Conservation (phyloP, 2,113 vertebrate genomes). For the Sus scrofa region DNA sequence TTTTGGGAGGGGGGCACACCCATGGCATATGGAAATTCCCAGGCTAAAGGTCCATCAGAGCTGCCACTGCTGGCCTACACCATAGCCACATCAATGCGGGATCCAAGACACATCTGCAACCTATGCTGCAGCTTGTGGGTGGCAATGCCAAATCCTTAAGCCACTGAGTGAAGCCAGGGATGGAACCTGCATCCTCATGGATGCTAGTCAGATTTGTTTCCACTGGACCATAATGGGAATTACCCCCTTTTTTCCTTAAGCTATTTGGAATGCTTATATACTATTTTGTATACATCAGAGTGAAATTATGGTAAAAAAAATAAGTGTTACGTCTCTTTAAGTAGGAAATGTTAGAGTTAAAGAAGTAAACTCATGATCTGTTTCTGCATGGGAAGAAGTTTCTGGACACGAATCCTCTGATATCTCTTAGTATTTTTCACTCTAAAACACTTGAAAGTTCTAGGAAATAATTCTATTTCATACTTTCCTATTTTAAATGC, state of each 20-base stretch:
- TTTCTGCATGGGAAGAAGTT: background rate
- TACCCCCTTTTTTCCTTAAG: background rate
- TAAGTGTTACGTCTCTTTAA: slow-evolving; percentile 9
- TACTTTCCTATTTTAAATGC: background rate
- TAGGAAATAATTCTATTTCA: slow-evolving; percentile 39
- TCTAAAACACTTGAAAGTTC: background rate
- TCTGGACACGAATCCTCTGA: background rate
- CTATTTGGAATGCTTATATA: slow-evolving; percentile 4
- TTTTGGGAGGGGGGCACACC: no score
- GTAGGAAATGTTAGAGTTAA: slow-evolving; percentile 41
- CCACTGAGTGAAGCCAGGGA: no score
- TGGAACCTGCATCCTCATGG: no score
- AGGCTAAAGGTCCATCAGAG: no score
- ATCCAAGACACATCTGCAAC: no score
- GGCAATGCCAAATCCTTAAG: no score
- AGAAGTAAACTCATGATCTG: slow-evolving; percentile 17
- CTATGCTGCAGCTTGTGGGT: no score
- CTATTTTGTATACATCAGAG: background rate
- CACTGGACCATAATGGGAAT: no score
- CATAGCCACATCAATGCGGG: no score
- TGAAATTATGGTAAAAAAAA: slow-evolving; percentile 16
- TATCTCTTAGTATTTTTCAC: background rate
- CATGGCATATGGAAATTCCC: no score
- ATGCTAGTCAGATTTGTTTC: no score
- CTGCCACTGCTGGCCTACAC: no score